Evolutionary conservation across 2,888 invertebrate species (phyloP).

Genomic region (Leptinotarsa haldemani): DNA sequence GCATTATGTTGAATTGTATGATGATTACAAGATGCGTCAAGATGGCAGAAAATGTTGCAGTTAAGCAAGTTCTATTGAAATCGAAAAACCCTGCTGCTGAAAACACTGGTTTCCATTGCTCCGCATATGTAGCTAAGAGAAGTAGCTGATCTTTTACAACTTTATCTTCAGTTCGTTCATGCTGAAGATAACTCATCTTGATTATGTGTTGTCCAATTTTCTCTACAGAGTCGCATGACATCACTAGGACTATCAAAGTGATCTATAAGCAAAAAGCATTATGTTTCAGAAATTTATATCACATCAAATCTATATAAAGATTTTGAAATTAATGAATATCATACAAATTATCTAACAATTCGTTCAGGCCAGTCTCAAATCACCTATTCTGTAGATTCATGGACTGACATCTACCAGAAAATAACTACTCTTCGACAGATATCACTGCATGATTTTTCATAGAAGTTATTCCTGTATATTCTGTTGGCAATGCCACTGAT

Average conservation of each 20-base stretch:
- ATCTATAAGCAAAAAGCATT: constrained; percentile 29
- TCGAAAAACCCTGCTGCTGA: constrained; percentile 40
- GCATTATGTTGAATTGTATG: constrained; percentile 38
- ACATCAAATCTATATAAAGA: too few species aligned
- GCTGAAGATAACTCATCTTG: constrained; percentile 32
- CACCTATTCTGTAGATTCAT: too few species aligned
- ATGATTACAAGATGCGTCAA: constrained; percentile 36
- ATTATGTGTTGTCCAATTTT: constrained; percentile 31
- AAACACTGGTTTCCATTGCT: constrained; percentile 36
- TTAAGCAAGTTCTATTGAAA: constrained; percentile 32
- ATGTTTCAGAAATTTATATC: too few species aligned
- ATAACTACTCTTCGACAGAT: too few species aligned
- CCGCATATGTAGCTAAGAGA: constrained; percentile 31
- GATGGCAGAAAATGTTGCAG: constrained; percentile 30
- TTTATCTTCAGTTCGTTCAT: constrained; percentile 24
- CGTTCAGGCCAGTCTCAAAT: too few species aligned
- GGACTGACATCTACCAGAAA: too few species aligned
- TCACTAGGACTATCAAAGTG: constrained; percentile 26
- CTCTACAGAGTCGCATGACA: constrained; percentile 38
- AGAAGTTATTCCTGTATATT: too few species aligned
- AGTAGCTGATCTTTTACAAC: constrained; percentile 30
- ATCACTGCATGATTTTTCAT: too few species aligned
- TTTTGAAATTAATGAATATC: too few species aligned
- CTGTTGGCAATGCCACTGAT: too few species aligned
- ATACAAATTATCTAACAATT: too few species aligned